Evolutionary conservation across 2,797 vertebrate species (phyloP).

Genomic region (Scarus forsteni): DNA sequence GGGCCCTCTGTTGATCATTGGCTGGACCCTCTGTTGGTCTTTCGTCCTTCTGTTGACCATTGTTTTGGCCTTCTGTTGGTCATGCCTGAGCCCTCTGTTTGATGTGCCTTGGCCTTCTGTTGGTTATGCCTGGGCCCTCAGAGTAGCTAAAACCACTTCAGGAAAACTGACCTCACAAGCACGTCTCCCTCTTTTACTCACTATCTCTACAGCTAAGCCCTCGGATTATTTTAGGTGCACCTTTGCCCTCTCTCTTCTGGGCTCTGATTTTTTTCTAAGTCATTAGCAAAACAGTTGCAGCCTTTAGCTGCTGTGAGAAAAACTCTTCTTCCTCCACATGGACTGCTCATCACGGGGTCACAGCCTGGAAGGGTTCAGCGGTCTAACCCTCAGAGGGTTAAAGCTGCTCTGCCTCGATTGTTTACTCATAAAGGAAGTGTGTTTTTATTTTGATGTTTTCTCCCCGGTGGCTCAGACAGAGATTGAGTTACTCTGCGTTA

Average conservation of each 20-base stretch:
- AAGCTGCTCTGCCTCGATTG: constrained; percentile 9
- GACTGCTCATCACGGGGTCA: constrained; percentile 19
- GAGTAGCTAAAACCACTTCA: no score
- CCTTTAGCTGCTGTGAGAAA: constrained; percentile 22
- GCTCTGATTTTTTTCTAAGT: constrained; percentile 31
- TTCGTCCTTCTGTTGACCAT: no score
- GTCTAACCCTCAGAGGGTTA: constrained; percentile 7
- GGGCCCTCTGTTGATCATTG: no score
- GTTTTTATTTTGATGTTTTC: constrained; percentile 40
- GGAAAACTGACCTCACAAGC: background rate
- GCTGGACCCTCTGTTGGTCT: no score
- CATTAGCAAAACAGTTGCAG: constrained; percentile 35
- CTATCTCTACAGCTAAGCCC: background rate
- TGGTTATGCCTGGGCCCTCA: no score
- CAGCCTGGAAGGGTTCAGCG: background rate
- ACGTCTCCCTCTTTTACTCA: background rate
- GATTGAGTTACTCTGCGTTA: constrained; percentile 18
- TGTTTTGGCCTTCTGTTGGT: no score
- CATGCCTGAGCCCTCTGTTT: no score
- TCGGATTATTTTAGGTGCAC: constrained; percentile 18
- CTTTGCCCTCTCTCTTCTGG: constrained; percentile 34
- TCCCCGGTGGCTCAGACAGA: constrained; percentile 18
- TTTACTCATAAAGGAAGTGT: constrained; percentile 38
- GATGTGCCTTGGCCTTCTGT: no score
- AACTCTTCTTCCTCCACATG: background rate